Evolutionary conservation across 2,888 invertebrate species (phyloP).

Genomic region (Parascotia fuliginaria): DNA sequence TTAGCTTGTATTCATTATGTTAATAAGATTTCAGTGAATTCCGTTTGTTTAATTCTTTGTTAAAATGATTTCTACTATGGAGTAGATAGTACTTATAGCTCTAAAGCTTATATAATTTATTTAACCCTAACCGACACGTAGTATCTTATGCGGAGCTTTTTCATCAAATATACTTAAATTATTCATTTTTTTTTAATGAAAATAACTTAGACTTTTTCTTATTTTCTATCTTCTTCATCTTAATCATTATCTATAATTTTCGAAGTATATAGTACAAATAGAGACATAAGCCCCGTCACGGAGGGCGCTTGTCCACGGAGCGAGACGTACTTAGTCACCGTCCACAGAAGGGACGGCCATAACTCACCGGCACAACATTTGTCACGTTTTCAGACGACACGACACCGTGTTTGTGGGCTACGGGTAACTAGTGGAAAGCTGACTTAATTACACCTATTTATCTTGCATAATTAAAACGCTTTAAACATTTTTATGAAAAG

Average conservation of each 20-base stretch:
- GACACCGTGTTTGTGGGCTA: slow-evolving; percentile 8
- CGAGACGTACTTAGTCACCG: slow-evolving; percentile 11
- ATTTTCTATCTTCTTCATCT: not conserved
- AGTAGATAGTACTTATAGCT: too few species aligned
- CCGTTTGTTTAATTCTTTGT: too few species aligned
- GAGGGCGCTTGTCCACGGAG: slow-evolving; percentile 4
- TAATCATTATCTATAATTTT: too few species aligned
- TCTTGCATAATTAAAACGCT: too few species aligned
- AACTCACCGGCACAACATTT: slow-evolving; percentile 29
- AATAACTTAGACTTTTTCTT: not conserved
- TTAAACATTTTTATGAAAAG: too few species aligned
- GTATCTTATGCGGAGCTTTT: too few species aligned
- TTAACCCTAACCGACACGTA: too few species aligned
- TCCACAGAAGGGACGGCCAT: slow-evolving; percentile 11
- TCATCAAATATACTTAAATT: too few species aligned
- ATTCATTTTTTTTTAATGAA: too few species aligned
- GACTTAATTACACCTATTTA: not conserved
- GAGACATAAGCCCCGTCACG: slow-evolving; percentile 13
- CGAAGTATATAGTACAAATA: not conserved
- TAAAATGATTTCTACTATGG: too few species aligned
- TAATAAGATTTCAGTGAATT: not conserved
- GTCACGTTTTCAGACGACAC: slow-evolving; percentile 29
- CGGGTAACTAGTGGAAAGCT: not conserved
- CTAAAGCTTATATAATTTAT: too few species aligned
- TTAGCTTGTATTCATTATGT: not conserved